These are phyloP conservation scores for Drosophila setifemur DNA, from an alignment of 1,140 invertebrate species.

Conservation along the genomic window DNA sequence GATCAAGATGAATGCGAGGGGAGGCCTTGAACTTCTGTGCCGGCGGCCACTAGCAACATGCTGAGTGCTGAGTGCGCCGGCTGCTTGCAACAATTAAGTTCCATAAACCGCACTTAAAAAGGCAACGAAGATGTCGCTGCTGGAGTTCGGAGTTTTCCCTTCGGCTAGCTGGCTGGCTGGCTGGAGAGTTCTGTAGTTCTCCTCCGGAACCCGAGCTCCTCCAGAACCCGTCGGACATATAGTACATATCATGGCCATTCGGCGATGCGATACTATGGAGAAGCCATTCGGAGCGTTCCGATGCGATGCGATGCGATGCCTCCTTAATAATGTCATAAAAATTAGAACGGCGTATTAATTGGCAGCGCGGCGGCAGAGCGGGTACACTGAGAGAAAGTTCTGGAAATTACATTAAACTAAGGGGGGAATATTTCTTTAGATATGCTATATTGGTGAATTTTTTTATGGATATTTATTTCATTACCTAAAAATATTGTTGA, in stretches of 20 bases:
- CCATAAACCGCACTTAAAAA: constrained; percentile 76
- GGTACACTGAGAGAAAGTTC: constrained; percentile 10
- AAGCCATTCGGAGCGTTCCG: not conserved
- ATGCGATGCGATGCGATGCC: constrained; percentile 49
- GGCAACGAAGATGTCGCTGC: constrained; percentile 69
- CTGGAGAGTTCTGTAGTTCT: too few species aligned
- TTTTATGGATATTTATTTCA: too few species aligned
- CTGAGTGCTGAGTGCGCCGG: constrained; percentile 35
- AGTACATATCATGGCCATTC: constrained; percentile 29
- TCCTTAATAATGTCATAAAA: constrained; percentile 81
- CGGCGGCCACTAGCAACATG: constrained; percentile 47
- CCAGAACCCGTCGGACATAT: constrained; percentile 31
- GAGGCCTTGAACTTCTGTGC: constrained; percentile 25
- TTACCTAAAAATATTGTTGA: too few species aligned
- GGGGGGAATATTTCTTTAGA: not conserved
- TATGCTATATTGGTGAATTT: too few species aligned
- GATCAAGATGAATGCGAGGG: not conserved
- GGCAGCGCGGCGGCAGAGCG: constrained; percentile 41
- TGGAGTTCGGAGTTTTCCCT: constrained; percentile 3
- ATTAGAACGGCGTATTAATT: constrained; percentile 81
- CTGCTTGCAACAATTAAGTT: constrained; percentile 72
- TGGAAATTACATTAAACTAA: too few species aligned
- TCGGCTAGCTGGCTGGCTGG: too few species aligned
- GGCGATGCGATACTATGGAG: not conserved
- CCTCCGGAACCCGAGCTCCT: too few species aligned